phyloP scores from a whole-genome alignment of 2,113 vertebrate genomes.

The Hemibagrus wyckioides region DNA sequence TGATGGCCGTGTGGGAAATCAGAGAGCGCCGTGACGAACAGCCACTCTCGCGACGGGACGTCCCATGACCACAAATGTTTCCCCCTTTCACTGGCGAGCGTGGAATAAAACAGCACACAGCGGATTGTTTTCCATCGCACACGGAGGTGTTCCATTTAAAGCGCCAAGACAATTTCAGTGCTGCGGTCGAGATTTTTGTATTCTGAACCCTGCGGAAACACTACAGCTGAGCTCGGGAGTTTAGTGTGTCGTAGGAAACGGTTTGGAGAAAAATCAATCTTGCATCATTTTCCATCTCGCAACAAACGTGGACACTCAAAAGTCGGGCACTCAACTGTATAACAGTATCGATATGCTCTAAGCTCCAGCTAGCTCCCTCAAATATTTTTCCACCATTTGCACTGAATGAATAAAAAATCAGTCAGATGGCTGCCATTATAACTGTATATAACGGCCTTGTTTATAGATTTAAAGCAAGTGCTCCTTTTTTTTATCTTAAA shows the following conservation, averaged over 20 bases:
- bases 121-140: constrained; percentile 63
- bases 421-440: not conserved
- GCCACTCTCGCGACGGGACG: constrained; percentile 35
- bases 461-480: not conserved
- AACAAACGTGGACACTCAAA: not conserved
- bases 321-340: not conserved
- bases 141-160: constrained; percentile 75
- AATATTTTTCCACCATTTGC: not conserved
- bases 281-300: not conserved
- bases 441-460: not conserved
- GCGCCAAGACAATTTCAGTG: constrained; percentile 67
- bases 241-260: not conserved
- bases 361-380: not conserved
- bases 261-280: not conserved
- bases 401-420: not conserved
- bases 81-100: constrained; percentile 42
- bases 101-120: constrained; percentile 30
- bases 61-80: constrained; percentile 48
- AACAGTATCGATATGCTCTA: not conserved
- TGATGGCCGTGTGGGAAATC: constrained; percentile 67
- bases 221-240: constrained; percentile 43
- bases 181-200: constrained; percentile 54
- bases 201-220: constrained; percentile 58
- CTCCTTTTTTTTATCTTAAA: not conserved
- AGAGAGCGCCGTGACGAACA: constrained; percentile 60